Percentiles rank a stretch among this genome's conserved stretches.
phyloP scores from a whole-genome alignment of 37 sponge, comb jelly and placozoan genomes.

The Oopsacas minuta region DNA sequence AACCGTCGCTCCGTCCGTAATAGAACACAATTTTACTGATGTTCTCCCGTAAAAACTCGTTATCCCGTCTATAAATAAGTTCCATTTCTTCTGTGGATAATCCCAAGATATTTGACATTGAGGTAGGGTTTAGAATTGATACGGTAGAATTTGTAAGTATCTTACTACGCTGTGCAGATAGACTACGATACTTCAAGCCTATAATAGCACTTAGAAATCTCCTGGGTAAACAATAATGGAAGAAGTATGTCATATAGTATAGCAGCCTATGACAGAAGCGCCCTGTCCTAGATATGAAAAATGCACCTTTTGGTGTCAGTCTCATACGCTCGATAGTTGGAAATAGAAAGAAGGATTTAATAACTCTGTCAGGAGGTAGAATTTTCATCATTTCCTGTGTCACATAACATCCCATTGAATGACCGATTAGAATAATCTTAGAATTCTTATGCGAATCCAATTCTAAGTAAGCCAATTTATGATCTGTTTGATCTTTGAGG shows the following conservation, averaged over 20 bases:
- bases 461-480: slow-evolving; percentile 58
- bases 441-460: slow-evolving; percentile 10
- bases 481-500: slow-evolving; percentile 50
- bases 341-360: slow-evolving; percentile 39
- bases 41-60: slow-evolving; percentile 17
- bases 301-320: slow-evolving; percentile 27
- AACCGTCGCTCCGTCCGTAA: slow-evolving; percentile 46
- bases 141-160: slow-evolving; percentile 22
- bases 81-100: slow-evolving; percentile 51
- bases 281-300: slow-evolving; percentile 22
- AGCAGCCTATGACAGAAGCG: slow-evolving; percentile 20
- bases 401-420: slow-evolving; percentile 72
- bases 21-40: slow-evolving; percentile 43
- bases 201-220: background rate
- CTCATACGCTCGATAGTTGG: slow-evolving; percentile 59
- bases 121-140: slow-evolving; percentile 23
- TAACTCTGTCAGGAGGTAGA: slow-evolving; percentile 25
- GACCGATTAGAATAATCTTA: slow-evolving; percentile 42
- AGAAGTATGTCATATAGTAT: background rate
- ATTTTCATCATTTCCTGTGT: slow-evolving; percentile 39
- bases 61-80: slow-evolving; percentile 25
- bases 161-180: slow-evolving; percentile 23
- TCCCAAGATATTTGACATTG: slow-evolving; percentile 33
- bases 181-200: background rate
- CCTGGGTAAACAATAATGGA: background rate